These are phyloP conservation scores for Ptychobarbus kaznakovi DNA, from an alignment of 2,797 vertebrate genomes.

Conservation along the genomic window DNA sequence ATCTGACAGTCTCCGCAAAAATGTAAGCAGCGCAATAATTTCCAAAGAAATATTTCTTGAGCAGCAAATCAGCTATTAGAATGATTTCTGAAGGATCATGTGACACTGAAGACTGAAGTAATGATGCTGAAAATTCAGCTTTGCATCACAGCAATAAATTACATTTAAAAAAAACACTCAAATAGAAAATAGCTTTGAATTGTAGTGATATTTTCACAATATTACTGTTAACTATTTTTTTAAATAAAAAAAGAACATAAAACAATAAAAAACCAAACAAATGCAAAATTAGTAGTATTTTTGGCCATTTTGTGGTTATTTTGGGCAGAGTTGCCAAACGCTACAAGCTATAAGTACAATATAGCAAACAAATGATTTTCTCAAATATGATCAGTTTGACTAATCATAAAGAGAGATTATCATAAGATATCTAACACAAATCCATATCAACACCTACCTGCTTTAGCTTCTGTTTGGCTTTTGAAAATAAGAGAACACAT, in stretches of 20 bases:
- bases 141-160: no score
- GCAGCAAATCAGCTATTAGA: background rate
- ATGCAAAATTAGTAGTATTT: background rate
- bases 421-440: background rate
- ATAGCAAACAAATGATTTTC: background rate
- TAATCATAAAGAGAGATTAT: background rate
- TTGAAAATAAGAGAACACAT: constrained; percentile 80
- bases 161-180: no score
- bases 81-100: background rate
- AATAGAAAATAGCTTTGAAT: no score
- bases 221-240: background rate
- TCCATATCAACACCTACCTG: constrained; percentile 83
- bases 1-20: no score
- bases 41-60: background rate
- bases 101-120: background rate
- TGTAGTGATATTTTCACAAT: background rate
- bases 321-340: background rate
- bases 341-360: background rate
- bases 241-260: background rate
- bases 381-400: background rate
- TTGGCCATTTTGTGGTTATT: background rate
- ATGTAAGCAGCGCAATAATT: background rate
- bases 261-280: background rate
- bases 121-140: no score
- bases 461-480: constrained; percentile 99